phyloP scores from a whole-genome alignment of 2,888 invertebrate genomes.

The Gari tellinella region DNA sequence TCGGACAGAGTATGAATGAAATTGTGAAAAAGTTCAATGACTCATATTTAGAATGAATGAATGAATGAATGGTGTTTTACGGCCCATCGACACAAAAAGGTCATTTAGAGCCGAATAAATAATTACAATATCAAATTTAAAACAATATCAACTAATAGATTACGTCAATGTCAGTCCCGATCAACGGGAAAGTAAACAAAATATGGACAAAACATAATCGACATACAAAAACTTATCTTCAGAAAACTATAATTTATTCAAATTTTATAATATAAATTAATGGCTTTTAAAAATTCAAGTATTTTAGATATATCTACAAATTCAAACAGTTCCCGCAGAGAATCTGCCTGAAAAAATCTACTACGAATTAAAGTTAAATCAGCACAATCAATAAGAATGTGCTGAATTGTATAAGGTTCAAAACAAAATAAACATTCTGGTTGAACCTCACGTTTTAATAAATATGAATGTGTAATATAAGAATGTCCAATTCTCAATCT shows the following conservation, averaged over 20 bases:
- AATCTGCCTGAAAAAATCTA: background rate
- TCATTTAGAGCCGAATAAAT: too few species aligned
- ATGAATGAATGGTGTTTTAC: too few species aligned
- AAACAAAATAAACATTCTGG: slow-evolving; percentile 9
- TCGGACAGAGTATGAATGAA: too few species aligned
- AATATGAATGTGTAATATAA: slow-evolving; percentile 7
- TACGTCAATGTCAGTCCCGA: too few species aligned
- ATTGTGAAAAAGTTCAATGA: too few species aligned
- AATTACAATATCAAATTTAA: too few species aligned
- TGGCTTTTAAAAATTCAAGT: slow-evolving; percentile 1
- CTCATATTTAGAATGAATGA: too few species aligned
- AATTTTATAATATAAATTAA: slow-evolving; percentile 3
- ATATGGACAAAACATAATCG: too few species aligned
- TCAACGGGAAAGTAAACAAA: too few species aligned
- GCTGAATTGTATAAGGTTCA: slow-evolving; percentile 3
- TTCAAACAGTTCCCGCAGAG: background rate
- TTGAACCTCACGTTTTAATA: slow-evolving; percentile 9
- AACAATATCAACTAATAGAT: too few species aligned
- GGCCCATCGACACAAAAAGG: too few species aligned
- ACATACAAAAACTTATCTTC: too few species aligned
- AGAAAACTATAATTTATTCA: background rate
- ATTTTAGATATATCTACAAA: background rate
- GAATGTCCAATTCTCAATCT: slow-evolving; percentile 18
- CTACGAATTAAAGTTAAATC: background rate
- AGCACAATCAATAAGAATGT: slow-evolving; percentile 15